Evolutionary conservation across 2,113 vertebrate genomes (phyloP).

Genomic region (Daubentonia madagascariensis): DNA sequence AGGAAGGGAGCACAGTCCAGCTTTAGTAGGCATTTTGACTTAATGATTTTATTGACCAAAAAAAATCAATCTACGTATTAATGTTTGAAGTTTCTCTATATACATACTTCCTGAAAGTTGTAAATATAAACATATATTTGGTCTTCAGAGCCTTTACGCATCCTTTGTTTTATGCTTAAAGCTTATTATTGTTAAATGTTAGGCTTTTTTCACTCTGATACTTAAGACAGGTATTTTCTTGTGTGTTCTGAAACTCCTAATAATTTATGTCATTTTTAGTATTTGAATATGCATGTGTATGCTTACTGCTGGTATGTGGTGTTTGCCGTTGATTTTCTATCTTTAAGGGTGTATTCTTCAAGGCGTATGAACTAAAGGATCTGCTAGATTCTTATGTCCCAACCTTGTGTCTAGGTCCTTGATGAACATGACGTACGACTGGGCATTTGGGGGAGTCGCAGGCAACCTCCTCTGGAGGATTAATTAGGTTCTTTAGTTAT

Average conservation of each 20-base stretch:
- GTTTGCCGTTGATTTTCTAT: background rate
- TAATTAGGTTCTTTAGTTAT: background rate
- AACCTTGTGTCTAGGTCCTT: background rate
- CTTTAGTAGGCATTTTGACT: slow-evolving; percentile 16
- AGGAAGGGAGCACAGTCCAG: background rate
- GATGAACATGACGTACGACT: background rate
- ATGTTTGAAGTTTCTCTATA: background rate
- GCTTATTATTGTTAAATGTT: background rate
- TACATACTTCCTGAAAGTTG: slow-evolving; percentile 9
- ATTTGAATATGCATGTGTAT: background rate
- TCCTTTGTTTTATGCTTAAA: background rate
- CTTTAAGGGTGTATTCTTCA: background rate
- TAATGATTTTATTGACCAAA: slow-evolving; percentile 37
- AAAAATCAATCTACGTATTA: slow-evolving; percentile 19
- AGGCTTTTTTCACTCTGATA: background rate
- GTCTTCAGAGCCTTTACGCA: background rate
- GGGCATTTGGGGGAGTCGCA: background rate
- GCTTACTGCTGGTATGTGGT: background rate
- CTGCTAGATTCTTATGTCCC: background rate
- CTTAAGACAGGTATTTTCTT: slow-evolving; percentile 17
- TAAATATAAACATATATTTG: slow-evolving; percentile 9
- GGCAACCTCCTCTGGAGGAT: background rate
- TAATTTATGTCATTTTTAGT: background rate
- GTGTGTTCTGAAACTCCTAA: background rate
- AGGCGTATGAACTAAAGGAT: background rate